A percentile compares a stretch with the other conserved stretches of the same genome.
These are phyloP conservation scores for Euura lappo DNA, from an alignment of 1,140 invertebrate species.

Conservation along the genomic window DNA sequence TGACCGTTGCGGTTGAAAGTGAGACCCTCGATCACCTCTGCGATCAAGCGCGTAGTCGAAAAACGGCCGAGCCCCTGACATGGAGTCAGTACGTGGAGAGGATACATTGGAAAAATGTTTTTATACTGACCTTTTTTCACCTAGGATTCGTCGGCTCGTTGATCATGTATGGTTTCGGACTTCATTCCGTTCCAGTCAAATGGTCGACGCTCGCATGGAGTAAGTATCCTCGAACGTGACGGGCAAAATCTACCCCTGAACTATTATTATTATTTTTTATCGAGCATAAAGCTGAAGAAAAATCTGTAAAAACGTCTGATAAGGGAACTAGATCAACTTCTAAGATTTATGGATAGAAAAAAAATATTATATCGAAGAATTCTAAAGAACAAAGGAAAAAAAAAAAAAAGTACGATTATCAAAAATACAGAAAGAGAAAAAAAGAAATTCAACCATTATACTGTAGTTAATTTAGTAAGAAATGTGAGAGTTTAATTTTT, in stretches of 20 bases:
- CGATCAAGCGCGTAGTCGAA: neutral
- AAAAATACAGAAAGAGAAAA: neutral
- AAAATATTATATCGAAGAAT: too few relatives aligned
- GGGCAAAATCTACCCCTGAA: neutral
- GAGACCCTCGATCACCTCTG: neutral
- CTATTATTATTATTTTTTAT: too few relatives aligned
- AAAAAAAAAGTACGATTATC: too few relatives aligned
- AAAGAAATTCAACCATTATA: too few relatives aligned
- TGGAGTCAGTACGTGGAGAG: neutral
- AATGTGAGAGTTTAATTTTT: neutral
- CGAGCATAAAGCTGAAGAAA: too few relatives aligned
- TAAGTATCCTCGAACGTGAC: neutral
- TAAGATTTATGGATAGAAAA: too few relatives aligned
- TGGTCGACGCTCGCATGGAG: neutral
- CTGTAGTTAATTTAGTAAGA: too few relatives aligned
- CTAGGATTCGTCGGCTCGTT: neutral
- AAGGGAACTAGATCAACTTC: too few relatives aligned
- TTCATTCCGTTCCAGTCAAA: neutral
- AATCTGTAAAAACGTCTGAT: too few relatives aligned
- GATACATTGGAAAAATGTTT: neutral
- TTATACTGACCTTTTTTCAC: neutral
- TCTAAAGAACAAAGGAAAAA: too few relatives aligned
- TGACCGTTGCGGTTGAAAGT: neutral
- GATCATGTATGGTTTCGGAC: slow-evolving; percentile 1
- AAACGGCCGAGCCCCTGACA: neutral